Percentiles rank a stretch among this genome's conserved stretches.
Evolutionary conservation across 1,140 invertebrate species (phyloP).

Genomic region (Polypedilum vanderplanki): DNA sequence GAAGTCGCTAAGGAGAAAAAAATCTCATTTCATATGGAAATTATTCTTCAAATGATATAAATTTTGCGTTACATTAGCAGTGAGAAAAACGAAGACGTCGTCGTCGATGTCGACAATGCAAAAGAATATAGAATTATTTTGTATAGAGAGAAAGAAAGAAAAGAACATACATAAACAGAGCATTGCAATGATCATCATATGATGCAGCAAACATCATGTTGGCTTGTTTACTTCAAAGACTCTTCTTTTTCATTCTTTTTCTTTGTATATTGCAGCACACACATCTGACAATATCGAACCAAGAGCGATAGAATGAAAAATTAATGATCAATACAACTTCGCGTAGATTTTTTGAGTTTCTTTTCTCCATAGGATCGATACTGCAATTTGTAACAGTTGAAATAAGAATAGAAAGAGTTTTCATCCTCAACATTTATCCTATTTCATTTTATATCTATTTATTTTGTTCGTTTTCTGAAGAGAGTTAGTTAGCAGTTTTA

Average conservation of each 20-base stretch:
- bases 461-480: constrained; percentile 4
- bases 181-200: no score
- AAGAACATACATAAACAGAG: no score
- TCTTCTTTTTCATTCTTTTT: no score
- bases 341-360: not conserved
- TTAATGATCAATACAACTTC: constrained; percentile 14
- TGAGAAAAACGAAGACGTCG: no score
- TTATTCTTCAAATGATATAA: constrained; percentile 13
- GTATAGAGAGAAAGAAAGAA: no score
- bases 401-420: not conserved
- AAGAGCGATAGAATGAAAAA: not conserved
- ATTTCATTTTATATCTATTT: not conserved
- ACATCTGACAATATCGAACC: no score
- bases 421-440: not conserved
- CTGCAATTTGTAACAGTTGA: no score
- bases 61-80: not conserved
- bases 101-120: no score
- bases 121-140: no score
- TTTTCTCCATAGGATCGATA: not conserved
- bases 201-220: no score
- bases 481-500: constrained; percentile 5
- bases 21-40: constrained; percentile 19
- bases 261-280: no score
- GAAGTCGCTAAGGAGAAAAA: not conserved
- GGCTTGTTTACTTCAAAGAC: no score